phyloP scores from a whole-genome alignment of 2,888 invertebrate genomes.

The Tinea semifulvella region DNA sequence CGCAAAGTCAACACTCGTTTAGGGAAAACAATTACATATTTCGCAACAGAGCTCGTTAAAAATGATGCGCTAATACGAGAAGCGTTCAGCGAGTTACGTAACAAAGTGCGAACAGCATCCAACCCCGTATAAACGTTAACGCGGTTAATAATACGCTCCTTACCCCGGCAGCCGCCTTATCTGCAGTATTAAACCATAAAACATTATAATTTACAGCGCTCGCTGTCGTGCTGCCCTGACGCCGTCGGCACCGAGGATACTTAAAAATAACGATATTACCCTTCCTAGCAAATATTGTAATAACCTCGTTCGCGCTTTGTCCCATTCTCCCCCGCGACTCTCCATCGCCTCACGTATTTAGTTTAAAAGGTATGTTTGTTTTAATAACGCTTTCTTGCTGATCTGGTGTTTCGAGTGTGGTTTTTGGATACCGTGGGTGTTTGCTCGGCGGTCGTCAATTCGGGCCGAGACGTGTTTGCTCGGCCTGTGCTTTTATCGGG shows the following conservation, averaged over 20 bases:
- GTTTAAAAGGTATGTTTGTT: constrained; percentile 28
- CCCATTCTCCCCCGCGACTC: constrained; percentile 12
- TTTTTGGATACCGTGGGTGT: constrained; percentile 13
- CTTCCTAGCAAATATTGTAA: constrained; percentile 61
- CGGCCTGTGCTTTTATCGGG: constrained; percentile 33
- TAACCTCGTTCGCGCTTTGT: constrained; percentile 34
- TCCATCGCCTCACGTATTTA: constrained; percentile 12
- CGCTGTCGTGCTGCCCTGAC: constrained; percentile 50
- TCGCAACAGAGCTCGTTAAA: constrained; percentile 42
- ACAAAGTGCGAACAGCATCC: constrained; percentile 15
- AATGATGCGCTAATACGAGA: constrained; percentile 32
- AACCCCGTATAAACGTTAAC: constrained; percentile 36
- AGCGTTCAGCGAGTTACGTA: constrained; percentile 8
- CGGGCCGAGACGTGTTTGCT: constrained; percentile 15
- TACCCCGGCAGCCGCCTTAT: constrained; percentile 52
- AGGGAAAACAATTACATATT: constrained; percentile 44
- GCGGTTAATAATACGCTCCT: constrained; percentile 62
- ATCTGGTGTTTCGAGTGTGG: constrained; percentile 26
- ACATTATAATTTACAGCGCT: constrained; percentile 63
- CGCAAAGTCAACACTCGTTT: background rate
- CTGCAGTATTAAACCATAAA: constrained; percentile 67
- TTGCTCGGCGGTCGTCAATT: constrained; percentile 16
- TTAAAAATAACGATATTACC: constrained; percentile 63
- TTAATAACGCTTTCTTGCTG: constrained; percentile 49
- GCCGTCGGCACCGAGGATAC: constrained; percentile 44